Conservation (phyloP, 1,140 invertebrate genomes). For the Drosophila subpulchrella region DNA sequence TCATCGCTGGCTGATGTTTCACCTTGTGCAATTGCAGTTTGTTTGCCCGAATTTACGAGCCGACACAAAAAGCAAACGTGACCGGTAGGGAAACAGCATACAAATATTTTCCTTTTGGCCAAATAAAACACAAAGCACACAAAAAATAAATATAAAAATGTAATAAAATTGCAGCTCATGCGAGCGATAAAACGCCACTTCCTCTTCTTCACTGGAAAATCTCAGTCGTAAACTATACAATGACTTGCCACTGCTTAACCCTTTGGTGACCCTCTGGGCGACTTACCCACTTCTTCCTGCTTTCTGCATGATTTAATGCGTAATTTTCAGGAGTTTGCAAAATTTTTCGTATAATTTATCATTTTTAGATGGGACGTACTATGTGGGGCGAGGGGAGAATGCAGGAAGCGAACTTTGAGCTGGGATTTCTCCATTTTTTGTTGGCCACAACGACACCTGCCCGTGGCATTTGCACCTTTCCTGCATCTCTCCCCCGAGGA, state of each 20-base stretch:
- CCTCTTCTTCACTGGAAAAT: conserved; percentile 32
- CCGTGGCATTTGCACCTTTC: conserved; percentile 47
- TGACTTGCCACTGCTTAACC: conserved; percentile 69
- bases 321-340: conserved; percentile 78
- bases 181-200: conserved; percentile 65
- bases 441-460: conserved; percentile 57
- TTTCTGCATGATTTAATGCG: conserved; percentile 79
- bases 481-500: not conserved
- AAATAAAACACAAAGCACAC: conserved; percentile 37
- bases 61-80: conserved; percentile 58
- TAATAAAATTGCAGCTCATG: conserved; percentile 71
- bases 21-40: conserved; percentile 69
- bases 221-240: conserved; percentile 72
- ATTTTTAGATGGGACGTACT: conserved; percentile 49
- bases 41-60: conserved; percentile 70
- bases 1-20: conserved; percentile 38
- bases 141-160: conserved; percentile 63
- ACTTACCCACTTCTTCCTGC: conserved; percentile 15
- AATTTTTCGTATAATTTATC: conserved; percentile 78
- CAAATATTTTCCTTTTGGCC: conserved; percentile 22
- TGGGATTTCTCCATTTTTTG: conserved; percentile 31
- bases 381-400: not conserved
- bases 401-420: conserved; percentile 13
- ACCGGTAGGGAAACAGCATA: conserved; percentile 49
- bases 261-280: conserved; percentile 22